A percentile compares a stretch with the other conserved stretches of the same genome.
Evolutionary conservation across 2,797 vertebrate species (phyloP).

Genomic region (Schizopygopsis malacanthus): DNA sequence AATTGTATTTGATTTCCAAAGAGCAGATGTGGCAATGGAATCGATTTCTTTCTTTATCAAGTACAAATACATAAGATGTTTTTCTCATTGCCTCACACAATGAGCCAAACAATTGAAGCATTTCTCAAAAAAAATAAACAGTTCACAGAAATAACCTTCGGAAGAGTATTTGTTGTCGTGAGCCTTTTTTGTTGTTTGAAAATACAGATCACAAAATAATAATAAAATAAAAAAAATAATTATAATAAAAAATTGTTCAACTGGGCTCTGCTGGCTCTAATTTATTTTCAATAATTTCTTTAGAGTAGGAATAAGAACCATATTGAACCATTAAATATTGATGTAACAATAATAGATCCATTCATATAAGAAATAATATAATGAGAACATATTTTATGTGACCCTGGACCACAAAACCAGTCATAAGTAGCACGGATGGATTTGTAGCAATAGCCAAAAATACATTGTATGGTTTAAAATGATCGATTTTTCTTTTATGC

Average conservation of each 20-base stretch:
- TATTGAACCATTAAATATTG: not conserved
- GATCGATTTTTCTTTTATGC: not conserved
- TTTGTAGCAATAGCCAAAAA: not conserved
- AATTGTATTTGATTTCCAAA: slow-evolving; percentile 26
- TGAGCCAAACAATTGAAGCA: not conserved
- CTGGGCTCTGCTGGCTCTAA: not conserved
- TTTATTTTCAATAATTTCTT: not conserved
- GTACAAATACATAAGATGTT: slow-evolving; percentile 26
- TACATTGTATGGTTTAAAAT: not conserved
- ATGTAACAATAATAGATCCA: slow-evolving; percentile 8
- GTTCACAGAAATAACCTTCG: slow-evolving; percentile 26
- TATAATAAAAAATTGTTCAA: not conserved
- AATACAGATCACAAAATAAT: not conserved
- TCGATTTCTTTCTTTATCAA: slow-evolving; percentile 34
- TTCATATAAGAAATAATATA: not conserved
- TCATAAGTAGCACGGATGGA: not conserved
- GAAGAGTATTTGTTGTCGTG: not conserved
- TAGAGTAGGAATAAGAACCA: not conserved
- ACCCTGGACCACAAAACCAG: too few relatives aligned
- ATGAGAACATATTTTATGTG: not conserved
- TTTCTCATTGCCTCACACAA: not conserved
- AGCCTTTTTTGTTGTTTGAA: not conserved
- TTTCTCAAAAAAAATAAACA: not conserved
- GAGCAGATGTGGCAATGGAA: slow-evolving; percentile 36
- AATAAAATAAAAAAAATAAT: not conserved